These are phyloP conservation scores for Otocyon megalotis DNA, from an alignment of 2,113 vertebrate genomes.

Conservation along the genomic window DNA sequence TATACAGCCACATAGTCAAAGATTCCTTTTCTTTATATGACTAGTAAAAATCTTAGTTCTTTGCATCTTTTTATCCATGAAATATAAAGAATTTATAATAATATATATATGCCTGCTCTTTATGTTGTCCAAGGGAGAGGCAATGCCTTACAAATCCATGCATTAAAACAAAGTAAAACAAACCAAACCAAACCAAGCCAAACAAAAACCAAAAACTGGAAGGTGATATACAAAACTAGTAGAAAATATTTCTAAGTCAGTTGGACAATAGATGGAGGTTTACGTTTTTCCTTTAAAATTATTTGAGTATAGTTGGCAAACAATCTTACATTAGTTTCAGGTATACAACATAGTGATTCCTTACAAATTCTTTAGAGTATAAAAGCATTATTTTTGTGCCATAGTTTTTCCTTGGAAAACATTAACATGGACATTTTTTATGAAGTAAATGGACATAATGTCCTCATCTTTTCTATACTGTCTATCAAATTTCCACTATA, in stretches of 20 bases:
- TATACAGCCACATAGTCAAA: not conserved
- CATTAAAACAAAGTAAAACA: not conserved
- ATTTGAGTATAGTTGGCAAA: not conserved
- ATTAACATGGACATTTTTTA: not conserved
- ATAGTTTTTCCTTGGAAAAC: not conserved
- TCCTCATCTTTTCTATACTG: not conserved
- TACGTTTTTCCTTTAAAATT: not conserved
- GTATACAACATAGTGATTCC: not conserved
- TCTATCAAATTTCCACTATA: not conserved
- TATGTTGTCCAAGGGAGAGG: not conserved
- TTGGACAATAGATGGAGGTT: not conserved
- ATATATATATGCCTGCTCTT: not conserved
- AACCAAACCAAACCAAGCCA: not conserved
- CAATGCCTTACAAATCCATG: not conserved
- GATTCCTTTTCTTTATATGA: not conserved
- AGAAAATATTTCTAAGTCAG: not conserved
- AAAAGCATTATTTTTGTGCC: not conserved
- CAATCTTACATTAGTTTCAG: not conserved
- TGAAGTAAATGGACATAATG: not conserved
- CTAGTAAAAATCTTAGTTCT: not conserved
- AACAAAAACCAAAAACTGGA: not conserved
- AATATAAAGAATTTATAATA: not conserved
- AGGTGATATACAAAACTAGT: not conserved
- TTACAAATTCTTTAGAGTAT: not conserved
- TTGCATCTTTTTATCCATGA: not conserved